Base-by-base conservation (phyloP, 2,888 invertebrate genomes). In the Anthrax anthrax region DNA sequence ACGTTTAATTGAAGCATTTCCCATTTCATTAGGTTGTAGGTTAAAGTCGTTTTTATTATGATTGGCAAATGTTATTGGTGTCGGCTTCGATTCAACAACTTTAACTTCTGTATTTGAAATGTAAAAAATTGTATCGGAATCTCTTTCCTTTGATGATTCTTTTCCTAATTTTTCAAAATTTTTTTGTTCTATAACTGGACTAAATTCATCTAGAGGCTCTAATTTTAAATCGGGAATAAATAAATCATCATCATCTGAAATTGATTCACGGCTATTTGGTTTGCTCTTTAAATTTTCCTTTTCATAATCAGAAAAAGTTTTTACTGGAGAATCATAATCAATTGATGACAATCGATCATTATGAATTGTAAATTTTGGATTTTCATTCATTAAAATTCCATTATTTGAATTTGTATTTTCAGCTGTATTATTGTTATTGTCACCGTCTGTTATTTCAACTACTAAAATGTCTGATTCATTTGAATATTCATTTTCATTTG, bases 51-150 rank as follows among this genome's bases (percentile, higher is more conserved):
- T 36, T 3, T 36, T 36, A 2, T 16, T 4, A 16, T 36, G n/a
- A 13, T 5, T 16, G 4, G 16, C 4, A 2, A 1, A 6, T 3
- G 57, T 56, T 19, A 57, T 59, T 8, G 54, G 45, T 0, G 61
- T 62, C 37, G 68, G 67, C 16, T 62, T 49, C 1, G 68, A 65
- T 42, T 69, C 68, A 3, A 67, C 64, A 18, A 69, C 68, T 54
- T 69, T 69, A 0, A 69, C 68, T 51, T 69, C 68, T 0, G 68
- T 69, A 44, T 69, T 69, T n/a, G 68, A 69, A 8, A 69, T 69
- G 43, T 69, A 69, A 51, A 69, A 69, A 36, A 69, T 67, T 3
- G 68, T 69, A 47, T 69, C 69, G 0, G 69, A 68, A 43, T 69
- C 68, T 9, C 65, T 57, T 52, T 67, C 67, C 34, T 61, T 46